A percentile compares a stretch with the other conserved stretches of the same genome.
These are phyloP conservation scores for Acanthopagrus latus DNA, from an alignment of 2,797 vertebrate species.

Conservation along the genomic window DNA sequence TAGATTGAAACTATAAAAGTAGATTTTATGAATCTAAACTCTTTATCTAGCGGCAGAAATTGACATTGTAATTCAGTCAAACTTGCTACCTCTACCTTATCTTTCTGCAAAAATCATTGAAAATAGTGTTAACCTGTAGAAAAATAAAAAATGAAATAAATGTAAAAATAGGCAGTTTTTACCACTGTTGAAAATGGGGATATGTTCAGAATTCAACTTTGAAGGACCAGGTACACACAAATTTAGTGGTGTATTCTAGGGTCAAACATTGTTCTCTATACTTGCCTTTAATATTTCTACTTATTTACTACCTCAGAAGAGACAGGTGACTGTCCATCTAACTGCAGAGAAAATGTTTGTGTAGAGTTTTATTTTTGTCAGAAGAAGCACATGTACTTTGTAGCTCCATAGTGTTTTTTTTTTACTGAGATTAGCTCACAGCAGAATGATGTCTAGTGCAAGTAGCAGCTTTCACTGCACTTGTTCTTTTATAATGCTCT, in stretches of 20 bases:
- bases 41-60: constrained; percentile 74
- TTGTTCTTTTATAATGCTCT: constrained; percentile 30
- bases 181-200: constrained; percentile 57
- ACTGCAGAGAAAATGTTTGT: constrained; percentile 77
- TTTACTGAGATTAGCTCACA: constrained; percentile 64
- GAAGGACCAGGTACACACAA: constrained; percentile 51
- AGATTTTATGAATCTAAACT: constrained; percentile 77
- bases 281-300: constrained; percentile 78
- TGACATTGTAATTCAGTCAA: constrained; percentile 74
- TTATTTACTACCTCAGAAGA: constrained; percentile 84
- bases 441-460: constrained; percentile 48
- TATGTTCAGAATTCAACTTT: constrained; percentile 49
- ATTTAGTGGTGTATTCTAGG: constrained; percentile 50
- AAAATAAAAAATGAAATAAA: constrained; percentile 18
- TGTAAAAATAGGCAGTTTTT: constrained; percentile 59
- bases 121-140: constrained; percentile 62
- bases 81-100: constrained; percentile 81
- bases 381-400: constrained; percentile 79
- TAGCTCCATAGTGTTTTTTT: constrained; percentile 67
- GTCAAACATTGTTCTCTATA: constrained; percentile 62
- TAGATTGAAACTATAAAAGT: constrained; percentile 79
- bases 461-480: constrained; percentile 33
- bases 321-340: constrained; percentile 74
- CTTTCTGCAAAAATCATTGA: constrained; percentile 69
- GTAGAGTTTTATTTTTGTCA: constrained; percentile 77